Evolutionary conservation across 1,140 invertebrate species (phyloP).

Genomic region (Drosophila tsacasi): DNA sequence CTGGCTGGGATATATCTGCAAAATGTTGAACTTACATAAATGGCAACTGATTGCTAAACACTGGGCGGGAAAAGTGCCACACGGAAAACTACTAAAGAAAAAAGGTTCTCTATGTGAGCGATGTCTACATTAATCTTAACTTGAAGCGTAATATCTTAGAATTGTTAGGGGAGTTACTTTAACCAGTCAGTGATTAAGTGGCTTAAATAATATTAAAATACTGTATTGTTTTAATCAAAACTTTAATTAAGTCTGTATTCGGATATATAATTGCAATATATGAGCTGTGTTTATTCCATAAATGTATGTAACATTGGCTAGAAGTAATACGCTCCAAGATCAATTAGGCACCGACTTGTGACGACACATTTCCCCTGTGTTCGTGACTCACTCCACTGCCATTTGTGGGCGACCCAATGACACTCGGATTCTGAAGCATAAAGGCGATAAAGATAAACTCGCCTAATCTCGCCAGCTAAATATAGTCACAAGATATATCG

Average conservation of each 20-base stretch:
- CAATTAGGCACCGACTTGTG: background rate
- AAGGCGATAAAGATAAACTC: constrained; percentile 54
- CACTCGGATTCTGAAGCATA: constrained; percentile 26
- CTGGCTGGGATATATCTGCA: constrained; percentile 55
- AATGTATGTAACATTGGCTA: constrained; percentile 2
- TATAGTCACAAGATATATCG: constrained; percentile 66
- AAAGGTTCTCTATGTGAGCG: constrained; percentile 1
- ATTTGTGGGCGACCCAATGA: constrained; percentile 57
- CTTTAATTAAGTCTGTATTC: background rate
- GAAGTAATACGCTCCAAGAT: background rate
- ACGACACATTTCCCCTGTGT: constrained; percentile 14
- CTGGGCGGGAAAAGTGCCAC: constrained; percentile 12
- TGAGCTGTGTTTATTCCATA: background rate
- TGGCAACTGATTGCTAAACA: constrained; percentile 56
- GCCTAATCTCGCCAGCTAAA: constrained; percentile 64
- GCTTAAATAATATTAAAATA: background rate
- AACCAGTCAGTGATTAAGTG: background rate
- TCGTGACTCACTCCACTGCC: constrained; percentile 58
- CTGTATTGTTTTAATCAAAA: background rate
- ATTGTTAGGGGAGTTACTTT: background rate
- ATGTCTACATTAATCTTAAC: background rate
- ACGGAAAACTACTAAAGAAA: constrained; percentile 6
- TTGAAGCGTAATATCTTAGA: background rate
- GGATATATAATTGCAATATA: background rate
- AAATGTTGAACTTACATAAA: constrained; percentile 79